Evolutionary conservation across 2,888 invertebrate genomes (phyloP), one percentile per base, ranked within the genome.

Genomic region (Nemurella pictetii): DNA sequence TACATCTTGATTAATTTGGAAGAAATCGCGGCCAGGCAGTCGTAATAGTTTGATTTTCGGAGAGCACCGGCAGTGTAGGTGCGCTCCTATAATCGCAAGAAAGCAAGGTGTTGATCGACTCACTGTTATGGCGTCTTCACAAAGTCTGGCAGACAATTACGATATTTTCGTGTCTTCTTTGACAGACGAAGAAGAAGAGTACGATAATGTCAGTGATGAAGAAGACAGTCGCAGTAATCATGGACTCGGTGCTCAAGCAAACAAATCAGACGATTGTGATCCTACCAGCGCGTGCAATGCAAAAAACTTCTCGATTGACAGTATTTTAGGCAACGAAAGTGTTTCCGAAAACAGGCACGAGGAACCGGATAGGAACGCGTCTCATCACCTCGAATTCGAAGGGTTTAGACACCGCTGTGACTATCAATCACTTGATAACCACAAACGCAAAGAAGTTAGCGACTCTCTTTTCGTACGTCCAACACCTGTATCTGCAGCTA

Each of bases 291-390:
- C 82, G n/a, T 74, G 27, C 26, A 80, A 29, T 4, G 12, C 84
- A 0, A 92, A 92, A 89, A 92, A 92, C 32, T 93, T 93, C 89
- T 90, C 92, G 12, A 93, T 93, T 87, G 93, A 92, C 88, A 92
- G 90, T 89, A 93, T 93, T 87, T 89, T 93, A 89, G 92, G 92
- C 20, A 91, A 91, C 87, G 90, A 89, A 87, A 89, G 86, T 86
- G 89, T 87, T 86, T 86, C 88, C n/a, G 55, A 81, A 29, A 75
- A 83, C 78, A 73, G 75, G 12, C 81, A 86, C 25, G 83, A 84
- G 25, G 80, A 83, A 77, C n/a, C 82, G 80, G 30, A 78, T 15
- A 29, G n/a, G 30, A 78, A 7, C n/a, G 20, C 26, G 9, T 5
- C 27, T 25, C n/a, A 28, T 7, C 29, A 80, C 15, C n/a, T 25